Percentiles rank a stretch among this genome's conserved stretches.
Conservation (phyloP, 2,113 vertebrate genomes). For the Corythornis vintsioides region DNA sequence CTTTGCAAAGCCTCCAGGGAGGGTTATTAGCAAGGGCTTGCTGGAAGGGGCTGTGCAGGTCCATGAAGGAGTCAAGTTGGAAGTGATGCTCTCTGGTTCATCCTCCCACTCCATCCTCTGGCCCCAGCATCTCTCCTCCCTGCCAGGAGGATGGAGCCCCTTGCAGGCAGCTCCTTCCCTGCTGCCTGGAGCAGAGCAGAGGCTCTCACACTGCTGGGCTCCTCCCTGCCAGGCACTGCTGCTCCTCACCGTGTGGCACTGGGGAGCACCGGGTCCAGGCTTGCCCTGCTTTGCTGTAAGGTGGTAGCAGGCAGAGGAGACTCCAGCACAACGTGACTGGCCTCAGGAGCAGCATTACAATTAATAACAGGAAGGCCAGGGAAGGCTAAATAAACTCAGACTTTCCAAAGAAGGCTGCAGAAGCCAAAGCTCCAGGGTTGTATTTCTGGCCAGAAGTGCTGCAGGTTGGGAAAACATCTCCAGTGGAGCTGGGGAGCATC, state of each 20-base stretch:
- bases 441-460: background rate
- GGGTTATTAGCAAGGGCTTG: background rate
- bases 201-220: accelerated
- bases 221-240: background rate
- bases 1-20: background rate
- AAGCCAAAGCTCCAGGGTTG: constrained; percentile 7
- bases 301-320: background rate
- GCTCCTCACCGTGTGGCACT: accelerated
- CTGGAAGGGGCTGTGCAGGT: background rate
- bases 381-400: constrained; percentile 30
- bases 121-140: background rate
- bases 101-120: constrained; percentile 20
- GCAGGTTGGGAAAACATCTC: constrained; percentile 24
- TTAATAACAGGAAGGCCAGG: constrained; percentile 36
- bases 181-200: background rate
- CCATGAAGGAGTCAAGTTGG: background rate
- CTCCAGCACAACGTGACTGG: background rate
- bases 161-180: background rate
- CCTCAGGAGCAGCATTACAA: background rate
- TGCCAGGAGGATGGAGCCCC: background rate
- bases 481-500: background rate
- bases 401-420: constrained; percentile 15
- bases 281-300: accelerated
- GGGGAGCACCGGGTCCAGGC: accelerated
- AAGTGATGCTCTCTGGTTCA: background rate